Evolutionary conservation across 2,797 vertebrate genomes (phyloP).

Genomic region (Coluber constrictor): DNA sequence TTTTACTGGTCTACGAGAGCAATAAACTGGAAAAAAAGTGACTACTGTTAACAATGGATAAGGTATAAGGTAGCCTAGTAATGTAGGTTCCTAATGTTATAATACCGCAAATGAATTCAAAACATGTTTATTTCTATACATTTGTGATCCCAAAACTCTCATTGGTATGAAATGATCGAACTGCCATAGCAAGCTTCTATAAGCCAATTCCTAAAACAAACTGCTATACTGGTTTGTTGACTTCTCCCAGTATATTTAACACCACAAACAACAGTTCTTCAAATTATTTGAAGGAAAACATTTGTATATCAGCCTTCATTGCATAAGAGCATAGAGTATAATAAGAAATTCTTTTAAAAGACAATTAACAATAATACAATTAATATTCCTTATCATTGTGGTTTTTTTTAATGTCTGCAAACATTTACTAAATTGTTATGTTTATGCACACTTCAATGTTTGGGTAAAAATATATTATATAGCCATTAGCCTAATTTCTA

Average conservation of each 20-base stretch:
- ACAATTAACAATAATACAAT: background rate
- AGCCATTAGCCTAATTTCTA: background rate
- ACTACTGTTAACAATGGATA: background rate
- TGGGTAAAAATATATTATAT: background rate
- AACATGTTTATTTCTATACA: background rate
- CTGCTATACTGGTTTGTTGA: background rate
- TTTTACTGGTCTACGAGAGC: background rate
- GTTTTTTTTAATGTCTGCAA: background rate
- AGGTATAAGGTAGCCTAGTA: background rate
- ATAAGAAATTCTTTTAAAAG: background rate
- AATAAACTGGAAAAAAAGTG: background rate
- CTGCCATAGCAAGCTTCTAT: background rate
- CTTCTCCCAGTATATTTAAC: background rate
- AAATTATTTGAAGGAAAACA: background rate
- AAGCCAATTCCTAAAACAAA: background rate
- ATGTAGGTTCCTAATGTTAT: background rate
- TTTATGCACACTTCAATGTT: background rate
- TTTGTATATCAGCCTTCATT: background rate
- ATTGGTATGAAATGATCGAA: background rate
- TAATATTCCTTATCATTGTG: background rate
- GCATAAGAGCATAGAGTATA: background rate
- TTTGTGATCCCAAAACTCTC: background rate
- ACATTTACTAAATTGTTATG: background rate
- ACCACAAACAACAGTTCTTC: background rate
- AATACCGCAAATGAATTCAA: background rate